Evolutionary conservation across 2,113 vertebrate species (phyloP).

Genomic region (Coregonus clupeaformis): DNA sequence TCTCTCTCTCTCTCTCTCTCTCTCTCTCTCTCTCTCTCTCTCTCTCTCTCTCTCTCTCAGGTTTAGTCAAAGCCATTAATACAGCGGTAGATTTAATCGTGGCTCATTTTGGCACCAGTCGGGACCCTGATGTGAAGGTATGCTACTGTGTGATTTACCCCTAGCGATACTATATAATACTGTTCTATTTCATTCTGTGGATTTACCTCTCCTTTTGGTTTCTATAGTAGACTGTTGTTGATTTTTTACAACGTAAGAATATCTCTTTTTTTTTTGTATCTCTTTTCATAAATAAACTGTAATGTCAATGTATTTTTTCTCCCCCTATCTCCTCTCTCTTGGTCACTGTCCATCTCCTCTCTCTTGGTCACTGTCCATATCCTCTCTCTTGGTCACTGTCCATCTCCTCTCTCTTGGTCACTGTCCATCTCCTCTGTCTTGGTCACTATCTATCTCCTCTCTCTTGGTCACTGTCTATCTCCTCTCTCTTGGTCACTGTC

Average conservation of each 20-base stretch:
- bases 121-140: constrained; percentile 94
- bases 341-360: too few species aligned
- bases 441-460: too few species aligned
- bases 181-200: not conserved
- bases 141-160: not conserved
- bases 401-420: not conserved
- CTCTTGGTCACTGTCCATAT: too few species aligned
- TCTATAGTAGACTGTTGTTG: not conserved
- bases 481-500: too few species aligned
- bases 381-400: too few species aligned
- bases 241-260: not conserved
- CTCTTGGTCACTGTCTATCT: too few species aligned
- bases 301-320: not conserved
- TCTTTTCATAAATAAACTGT: too few species aligned
- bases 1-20: too few species aligned
- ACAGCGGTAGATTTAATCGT: constrained; percentile 95
- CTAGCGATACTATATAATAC: too few species aligned
- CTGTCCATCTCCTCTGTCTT: too few species aligned
- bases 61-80: constrained; percentile 92
- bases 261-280: too few species aligned
- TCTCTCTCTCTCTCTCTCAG: constrained; percentile 52
- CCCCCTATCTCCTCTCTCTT: too few species aligned
- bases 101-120: constrained; percentile 93
- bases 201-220: constrained; percentile 8
- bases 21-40: not conserved